Evolutionary conservation across 2,113 vertebrate genomes (phyloP).

Genomic region (Ailuropoda melanoleuca): DNA sequence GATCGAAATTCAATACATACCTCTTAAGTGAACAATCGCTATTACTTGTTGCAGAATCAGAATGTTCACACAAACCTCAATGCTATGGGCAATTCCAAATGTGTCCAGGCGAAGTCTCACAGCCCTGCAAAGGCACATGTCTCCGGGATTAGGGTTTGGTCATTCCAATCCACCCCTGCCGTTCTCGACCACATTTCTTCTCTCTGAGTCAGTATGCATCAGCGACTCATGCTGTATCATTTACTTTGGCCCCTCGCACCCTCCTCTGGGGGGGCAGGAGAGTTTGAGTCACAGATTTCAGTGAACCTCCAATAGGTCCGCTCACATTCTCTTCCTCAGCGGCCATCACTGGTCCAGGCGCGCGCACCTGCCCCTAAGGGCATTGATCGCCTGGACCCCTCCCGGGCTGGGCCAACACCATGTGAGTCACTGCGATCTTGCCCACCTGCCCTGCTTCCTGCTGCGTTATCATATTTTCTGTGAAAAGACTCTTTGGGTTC

Average conservation of each 20-base stretch:
- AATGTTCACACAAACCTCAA: not conserved
- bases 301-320: not conserved
- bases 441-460: not conserved
- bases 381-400: not conserved
- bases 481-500: not conserved
- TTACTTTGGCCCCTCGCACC: not conserved
- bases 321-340: not conserved
- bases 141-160: not conserved
- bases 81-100: not conserved
- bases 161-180: not conserved
- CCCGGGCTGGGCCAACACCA: fast-evolving
- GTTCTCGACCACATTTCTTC: not conserved
- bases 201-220: not conserved
- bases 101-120: not conserved
- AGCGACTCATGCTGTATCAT: not conserved
- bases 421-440: not conserved
- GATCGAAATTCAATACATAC: not conserved
- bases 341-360: not conserved
- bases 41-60: not conserved
- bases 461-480: not conserved
- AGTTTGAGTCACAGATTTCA: not conserved
- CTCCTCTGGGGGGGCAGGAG: not conserved
- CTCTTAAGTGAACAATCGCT: not conserved
- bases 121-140: not conserved
- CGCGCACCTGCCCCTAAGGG: not conserved